Conservation (phyloP, 2,797 vertebrate genomes). For the Pangasius macronema region DNA sequence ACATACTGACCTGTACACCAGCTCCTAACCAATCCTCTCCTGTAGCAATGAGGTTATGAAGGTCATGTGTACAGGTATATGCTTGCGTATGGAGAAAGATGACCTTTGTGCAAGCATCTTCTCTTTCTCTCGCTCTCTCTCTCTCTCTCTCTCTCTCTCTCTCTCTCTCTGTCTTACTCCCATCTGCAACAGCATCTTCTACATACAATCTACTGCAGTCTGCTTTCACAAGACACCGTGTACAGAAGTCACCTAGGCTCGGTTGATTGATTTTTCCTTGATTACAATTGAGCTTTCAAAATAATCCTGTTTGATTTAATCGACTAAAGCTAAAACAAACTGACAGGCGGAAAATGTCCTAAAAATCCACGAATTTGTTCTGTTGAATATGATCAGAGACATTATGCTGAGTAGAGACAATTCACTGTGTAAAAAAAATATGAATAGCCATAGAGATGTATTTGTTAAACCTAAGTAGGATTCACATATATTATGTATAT, state of each 20-base stretch:
- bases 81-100: slow-evolving; percentile 52
- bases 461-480: not conserved
- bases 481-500: not conserved
- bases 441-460: not conserved
- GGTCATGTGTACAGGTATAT: slow-evolving; percentile 44
- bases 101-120: slow-evolving; percentile 59
- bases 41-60: slow-evolving; percentile 29
- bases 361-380: not conserved
- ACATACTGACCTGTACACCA: slow-evolving; percentile 29
- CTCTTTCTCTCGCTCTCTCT: not conserved
- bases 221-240: not conserved
- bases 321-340: slow-evolving; percentile 11
- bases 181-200: not conserved
- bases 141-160: not conserved
- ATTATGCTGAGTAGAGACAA: not conserved
- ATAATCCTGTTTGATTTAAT: slow-evolving; percentile 6
- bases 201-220: not conserved
- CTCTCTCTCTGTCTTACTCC: not conserved
- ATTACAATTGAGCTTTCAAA: slow-evolving; percentile 18
- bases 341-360: not conserved
- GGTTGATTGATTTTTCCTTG: not conserved
- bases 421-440: not conserved
- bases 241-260: not conserved
- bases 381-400: not conserved
- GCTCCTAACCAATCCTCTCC: slow-evolving; percentile 43